Evolutionary conservation across 2,888 invertebrate species (phyloP), one percentile per base, ranked within the genome.

Genomic region (Balanococcus diminutus): DNA sequence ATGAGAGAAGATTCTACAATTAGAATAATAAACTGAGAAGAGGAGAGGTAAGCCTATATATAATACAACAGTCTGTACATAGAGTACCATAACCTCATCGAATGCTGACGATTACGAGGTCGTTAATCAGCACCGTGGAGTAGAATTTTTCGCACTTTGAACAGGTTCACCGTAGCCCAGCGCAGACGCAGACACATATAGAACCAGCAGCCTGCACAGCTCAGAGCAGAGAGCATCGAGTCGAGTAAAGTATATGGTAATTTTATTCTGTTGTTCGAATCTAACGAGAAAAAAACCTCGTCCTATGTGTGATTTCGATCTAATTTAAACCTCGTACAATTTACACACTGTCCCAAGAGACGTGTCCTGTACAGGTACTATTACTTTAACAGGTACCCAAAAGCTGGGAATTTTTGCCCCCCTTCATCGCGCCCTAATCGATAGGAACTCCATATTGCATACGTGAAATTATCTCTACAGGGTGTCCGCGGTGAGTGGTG

Each of bases 61-160:
- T n/a, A n/a, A n/a, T n/a, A n/a, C n/a, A n/a, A n/a, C 32, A 31
- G 32, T 31, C 72, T 72, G 72, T 31, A 72, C 31, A 28, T n/a
- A 9, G 25, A 25, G 31, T 16, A 72, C 32, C 28, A 67, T 67
- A 72, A 32, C 16, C 72, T 28, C 72, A 32, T 72, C 72, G 72
- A 72, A 32, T 32, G 28, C 72, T 61, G 72, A 72, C 72, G 72
- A 72, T 72, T 72, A 72, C 72, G 72, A 72, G 72, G 72, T 72
- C 72, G 72, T 72, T 72, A 72, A 72, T 72, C 72, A 72, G 32
- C 61, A 61, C 22, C 61, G 3, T 61, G 6, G 31, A 32, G 67
- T 16, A 67, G 72, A 72, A 72, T 72, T 72, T 72, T 72, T 72
- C 72, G 72, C 72, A 72, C 72, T 72, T 72, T n/a, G 72, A 72